These are phyloP conservation scores for Oscheius sp. DNA, from an alignment of 1,140 invertebrate species.

Conservation along the genomic window DNA sequence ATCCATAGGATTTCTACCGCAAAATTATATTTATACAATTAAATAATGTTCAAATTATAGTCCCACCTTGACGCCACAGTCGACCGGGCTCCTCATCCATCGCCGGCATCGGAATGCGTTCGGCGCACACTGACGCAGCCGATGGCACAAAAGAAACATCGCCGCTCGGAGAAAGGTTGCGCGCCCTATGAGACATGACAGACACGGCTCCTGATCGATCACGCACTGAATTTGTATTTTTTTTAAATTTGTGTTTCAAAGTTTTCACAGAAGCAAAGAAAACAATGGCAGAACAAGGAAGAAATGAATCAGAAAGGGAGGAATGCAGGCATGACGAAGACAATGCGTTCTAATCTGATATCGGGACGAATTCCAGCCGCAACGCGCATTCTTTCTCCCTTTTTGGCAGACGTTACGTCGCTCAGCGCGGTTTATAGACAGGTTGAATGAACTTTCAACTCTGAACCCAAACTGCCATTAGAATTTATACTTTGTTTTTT, in stretches of 20 bases:
- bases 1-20: too few relatives aligned
- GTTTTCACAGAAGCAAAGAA: not conserved
- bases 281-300: not conserved
- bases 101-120: not conserved
- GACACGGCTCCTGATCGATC: not conserved
- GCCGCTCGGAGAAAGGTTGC: conserved; percentile 7
- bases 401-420: too few relatives aligned
- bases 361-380: not conserved
- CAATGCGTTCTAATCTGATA: not conserved
- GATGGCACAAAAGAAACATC: not conserved
- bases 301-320: not conserved
- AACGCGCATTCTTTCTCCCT: too few relatives aligned
- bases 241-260: not conserved
- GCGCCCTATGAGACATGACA: not conserved
- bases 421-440: too few relatives aligned
- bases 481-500: too few relatives aligned
- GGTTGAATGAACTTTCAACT: too few relatives aligned
- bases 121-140: not conserved
- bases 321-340: too few relatives aligned
- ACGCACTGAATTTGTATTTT: not conserved
- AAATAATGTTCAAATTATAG: too few relatives aligned
- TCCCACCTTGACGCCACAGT: not conserved
- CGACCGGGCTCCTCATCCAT: not conserved
- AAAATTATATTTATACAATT: too few relatives aligned
- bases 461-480: too few relatives aligned